A percentile compares a stretch with the other conserved stretches of the same genome.
Conservation (phyloP, 2,888 invertebrate genomes). For the Cantharis flavilabris region DNA sequence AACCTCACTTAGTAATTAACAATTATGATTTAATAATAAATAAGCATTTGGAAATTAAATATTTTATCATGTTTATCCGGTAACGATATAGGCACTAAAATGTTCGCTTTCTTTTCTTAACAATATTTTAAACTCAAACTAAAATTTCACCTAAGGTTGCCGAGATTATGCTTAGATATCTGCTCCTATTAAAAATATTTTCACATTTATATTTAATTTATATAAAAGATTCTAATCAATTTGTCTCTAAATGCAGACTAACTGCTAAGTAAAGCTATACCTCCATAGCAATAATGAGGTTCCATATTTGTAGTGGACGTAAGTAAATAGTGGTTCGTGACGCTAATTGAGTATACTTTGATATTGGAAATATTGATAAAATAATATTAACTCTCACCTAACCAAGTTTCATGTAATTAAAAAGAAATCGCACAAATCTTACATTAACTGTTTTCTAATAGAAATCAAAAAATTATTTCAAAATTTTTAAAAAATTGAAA, state of each 20-base stretch:
- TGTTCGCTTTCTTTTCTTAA: neutral
- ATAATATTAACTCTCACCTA: conserved; percentile 36
- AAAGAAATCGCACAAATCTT: neutral
- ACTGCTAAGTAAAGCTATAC: conserved; percentile 12
- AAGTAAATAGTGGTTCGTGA: conserved; percentile 49
- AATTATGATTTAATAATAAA: conserved; percentile 54
- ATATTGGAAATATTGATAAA: conserved; percentile 45
- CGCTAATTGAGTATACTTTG: conserved; percentile 47
- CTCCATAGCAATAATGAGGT: conserved; percentile 41
- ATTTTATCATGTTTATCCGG: conserved; percentile 41
- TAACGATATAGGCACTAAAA: conserved; percentile 21
- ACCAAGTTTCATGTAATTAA: neutral
- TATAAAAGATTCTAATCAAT: neutral
- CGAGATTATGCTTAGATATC: neutral
- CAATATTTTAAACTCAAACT: neutral
- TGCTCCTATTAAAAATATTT: neutral
- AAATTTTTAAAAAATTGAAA: neutral
- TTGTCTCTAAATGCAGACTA: conserved; percentile 4
- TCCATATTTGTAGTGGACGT: conserved; percentile 44
- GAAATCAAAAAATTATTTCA: neutral
- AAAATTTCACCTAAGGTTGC: neutral
- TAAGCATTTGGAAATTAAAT: conserved; percentile 52
- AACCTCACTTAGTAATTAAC: conserved; percentile 50
- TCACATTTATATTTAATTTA: neutral
- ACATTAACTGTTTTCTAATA: neutral